A percentile compares a stretch with the other conserved stretches of the same genome.
Conservation (phyloP, 2,888 invertebrate species). For the Nymphalis urticae region DNA sequence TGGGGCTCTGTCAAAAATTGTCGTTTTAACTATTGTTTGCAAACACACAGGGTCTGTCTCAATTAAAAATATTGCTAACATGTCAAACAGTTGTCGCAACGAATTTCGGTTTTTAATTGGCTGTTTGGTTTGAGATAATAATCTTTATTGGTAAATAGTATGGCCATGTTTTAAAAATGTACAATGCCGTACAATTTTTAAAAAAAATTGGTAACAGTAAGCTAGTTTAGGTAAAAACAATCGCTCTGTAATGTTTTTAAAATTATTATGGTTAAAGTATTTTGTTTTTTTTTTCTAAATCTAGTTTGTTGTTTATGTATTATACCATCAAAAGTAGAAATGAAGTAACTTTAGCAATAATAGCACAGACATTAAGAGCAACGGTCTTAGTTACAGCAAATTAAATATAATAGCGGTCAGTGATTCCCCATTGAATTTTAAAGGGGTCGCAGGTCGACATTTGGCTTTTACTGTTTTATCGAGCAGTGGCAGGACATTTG, state of each 20-base stretch:
- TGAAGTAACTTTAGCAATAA: not conserved
- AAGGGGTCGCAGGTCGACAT: conserved; percentile 54
- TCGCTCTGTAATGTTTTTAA: too few relatives aligned
- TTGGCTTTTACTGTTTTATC: conserved; percentile 71
- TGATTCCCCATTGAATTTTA: conserved; percentile 49
- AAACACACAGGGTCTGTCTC: conserved; percentile 67
- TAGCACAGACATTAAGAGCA: conserved; percentile 13
- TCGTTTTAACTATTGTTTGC: conserved; percentile 64
- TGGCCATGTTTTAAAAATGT: conserved; percentile 39
- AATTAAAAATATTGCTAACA: conserved; percentile 80
- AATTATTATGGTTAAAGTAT: too few relatives aligned
- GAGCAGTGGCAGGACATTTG: conserved; percentile 66
- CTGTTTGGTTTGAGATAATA: conserved; percentile 64
- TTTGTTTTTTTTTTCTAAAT: too few relatives aligned
- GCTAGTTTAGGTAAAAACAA: too few relatives aligned
- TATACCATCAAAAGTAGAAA: too few relatives aligned
- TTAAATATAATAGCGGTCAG: conserved; percentile 39
- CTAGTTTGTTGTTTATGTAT: too few relatives aligned
- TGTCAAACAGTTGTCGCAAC: conserved; percentile 75
- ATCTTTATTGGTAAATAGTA: conserved; percentile 56
- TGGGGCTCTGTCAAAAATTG: conserved; percentile 51
- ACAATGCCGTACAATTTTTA: too few relatives aligned
- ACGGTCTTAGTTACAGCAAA: conserved; percentile 27
- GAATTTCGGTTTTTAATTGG: conserved; percentile 72
- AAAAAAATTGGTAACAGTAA: too few relatives aligned